Base-by-base conservation (phyloP, 1,140 invertebrate species). In the Lethrus apterus region DNA sequence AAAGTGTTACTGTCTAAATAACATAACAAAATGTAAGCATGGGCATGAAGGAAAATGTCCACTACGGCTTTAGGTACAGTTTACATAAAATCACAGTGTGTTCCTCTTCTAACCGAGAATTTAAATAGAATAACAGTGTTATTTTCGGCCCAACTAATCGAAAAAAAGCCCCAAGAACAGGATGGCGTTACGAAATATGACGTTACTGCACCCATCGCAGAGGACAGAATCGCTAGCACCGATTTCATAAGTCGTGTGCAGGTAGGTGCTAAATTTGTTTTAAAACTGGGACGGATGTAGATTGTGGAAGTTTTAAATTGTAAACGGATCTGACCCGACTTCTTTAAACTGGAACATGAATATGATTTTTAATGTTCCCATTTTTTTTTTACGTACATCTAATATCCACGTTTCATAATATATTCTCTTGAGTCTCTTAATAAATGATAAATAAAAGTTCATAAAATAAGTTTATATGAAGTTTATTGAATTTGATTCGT, bases 221-320 rank as follows among this genome's bases (percentile, higher is more conserved):
- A 55, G 19, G 58, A 60, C 15, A 46, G 59, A 46, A 54, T 54
- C 32, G 50, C 58, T 14, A 58, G 60, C 42, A 52, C 51, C 34
- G 63, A 66, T 56, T 63, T 66, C 45, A 53, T 66, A 50, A 51
- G 45, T 24, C 53, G 64, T 44, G 53, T 66, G 41, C 64, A 66
- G 64, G 63, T 65, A 58, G 52, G 62, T 54, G 50, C 33, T 40
- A 51, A 55, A 33, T 32, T 43, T 42, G 43, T 42, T 54, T 48
- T 36, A 38, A 48, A 60, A 48, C 45, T 57, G 44, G 50, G 55
- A 48, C 53, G 42, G 44, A 48, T 40, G 47, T 50, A 42, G 51
- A 55, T 51, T 47, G 44, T 52, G 43, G 45, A 54, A 51, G 48
- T 35, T 35, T 48, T 32, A 38, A 38, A 46, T 49, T 40, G 38